A percentile compares a stretch with the other conserved stretches of the same genome.
Evolutionary conservation across 2,113 vertebrate species (phyloP).

Genomic region (Mugil cephalus): DNA sequence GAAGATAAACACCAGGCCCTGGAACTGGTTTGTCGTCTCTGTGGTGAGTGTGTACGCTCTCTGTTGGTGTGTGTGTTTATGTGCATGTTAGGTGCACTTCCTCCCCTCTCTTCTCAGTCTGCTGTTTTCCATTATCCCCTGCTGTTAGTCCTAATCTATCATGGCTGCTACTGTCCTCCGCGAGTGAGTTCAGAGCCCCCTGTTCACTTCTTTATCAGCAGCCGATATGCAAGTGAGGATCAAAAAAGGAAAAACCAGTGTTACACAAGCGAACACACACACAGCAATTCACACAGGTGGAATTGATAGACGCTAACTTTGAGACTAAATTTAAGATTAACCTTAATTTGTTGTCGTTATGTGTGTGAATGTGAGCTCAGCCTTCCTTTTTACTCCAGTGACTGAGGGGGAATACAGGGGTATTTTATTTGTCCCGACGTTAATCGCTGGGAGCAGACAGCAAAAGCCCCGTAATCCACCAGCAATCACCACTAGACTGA

Average conservation of each 20-base stretch:
- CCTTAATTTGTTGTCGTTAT: conserved; percentile 8
- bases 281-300: too few species aligned
- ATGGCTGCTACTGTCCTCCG: conserved; percentile 49
- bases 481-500: conserved; percentile 74
- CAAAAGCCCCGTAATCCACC: conserved; percentile 76
- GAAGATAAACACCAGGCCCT: conserved; percentile 67
- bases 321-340: conserved; percentile 26
- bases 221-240: conserved; percentile 28
- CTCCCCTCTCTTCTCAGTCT: conserved; percentile 12
- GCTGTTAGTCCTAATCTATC: conserved; percentile 62
- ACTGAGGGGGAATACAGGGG: conserved; percentile 51
- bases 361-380: conserved; percentile 7
- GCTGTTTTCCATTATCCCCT: conserved; percentile 62
- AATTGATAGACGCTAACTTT: conserved; percentile 18
- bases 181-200: conserved; percentile 47
- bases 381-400: conserved; percentile 35
- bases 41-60: conserved; percentile 43
- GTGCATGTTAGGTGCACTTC: conserved; percentile 21
- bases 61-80: conserved; percentile 37
- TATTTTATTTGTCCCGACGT: conserved; percentile 68
- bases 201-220: conserved; percentile 45
- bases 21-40: conserved; percentile 57
- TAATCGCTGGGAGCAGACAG: conserved; percentile 71
- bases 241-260: conserved; percentile 34
- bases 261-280: conserved; percentile 9